Percentiles rank a stretch among this genome's conserved stretches.
These are phyloP conservation scores for Ditylenchus dipsaci DNA, from an alignment of 1,140 invertebrate species.

Conservation along the genomic window DNA sequence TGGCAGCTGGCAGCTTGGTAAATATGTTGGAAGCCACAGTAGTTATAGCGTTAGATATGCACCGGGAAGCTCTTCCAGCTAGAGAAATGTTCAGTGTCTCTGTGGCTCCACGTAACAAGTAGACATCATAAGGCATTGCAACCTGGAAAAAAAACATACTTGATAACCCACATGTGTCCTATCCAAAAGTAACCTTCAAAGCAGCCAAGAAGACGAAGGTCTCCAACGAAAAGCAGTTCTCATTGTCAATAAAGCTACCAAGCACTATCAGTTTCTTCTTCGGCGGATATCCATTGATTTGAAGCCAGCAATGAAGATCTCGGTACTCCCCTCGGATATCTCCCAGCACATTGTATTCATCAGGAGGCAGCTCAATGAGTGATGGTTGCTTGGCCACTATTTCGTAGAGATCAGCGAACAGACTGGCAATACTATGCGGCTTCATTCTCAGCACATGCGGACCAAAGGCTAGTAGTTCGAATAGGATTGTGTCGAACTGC, in stretches of 20 bases:
- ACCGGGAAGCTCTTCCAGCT: neutral
- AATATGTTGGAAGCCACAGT: neutral
- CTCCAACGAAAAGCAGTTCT: neutral
- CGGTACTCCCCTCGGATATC: neutral
- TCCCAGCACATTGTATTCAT: neutral
- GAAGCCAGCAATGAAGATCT: neutral
- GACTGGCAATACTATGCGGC: neutral
- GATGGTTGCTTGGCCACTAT: neutral
- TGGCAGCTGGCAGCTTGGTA: neutral
- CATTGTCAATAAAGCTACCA: neutral
- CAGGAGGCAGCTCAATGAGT: neutral
- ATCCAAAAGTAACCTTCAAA: neutral
- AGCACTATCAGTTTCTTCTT: neutral
- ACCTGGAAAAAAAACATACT: neutral
- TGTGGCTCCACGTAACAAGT: neutral
- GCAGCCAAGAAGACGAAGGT: neutral
- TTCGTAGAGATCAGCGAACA: slow-evolving; percentile 1
- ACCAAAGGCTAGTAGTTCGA: neutral
- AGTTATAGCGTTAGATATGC: neutral
- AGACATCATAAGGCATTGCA: neutral
- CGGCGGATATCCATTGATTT: neutral
- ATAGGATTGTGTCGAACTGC: neutral
- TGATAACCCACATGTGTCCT: neutral
- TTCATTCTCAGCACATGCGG: neutral
- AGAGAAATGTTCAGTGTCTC: neutral